A percentile compares a stretch with the other conserved stretches of the same genome.
phyloP scores from a whole-genome alignment of 2,888 invertebrate genomes.

The Folsomia candida region DNA sequence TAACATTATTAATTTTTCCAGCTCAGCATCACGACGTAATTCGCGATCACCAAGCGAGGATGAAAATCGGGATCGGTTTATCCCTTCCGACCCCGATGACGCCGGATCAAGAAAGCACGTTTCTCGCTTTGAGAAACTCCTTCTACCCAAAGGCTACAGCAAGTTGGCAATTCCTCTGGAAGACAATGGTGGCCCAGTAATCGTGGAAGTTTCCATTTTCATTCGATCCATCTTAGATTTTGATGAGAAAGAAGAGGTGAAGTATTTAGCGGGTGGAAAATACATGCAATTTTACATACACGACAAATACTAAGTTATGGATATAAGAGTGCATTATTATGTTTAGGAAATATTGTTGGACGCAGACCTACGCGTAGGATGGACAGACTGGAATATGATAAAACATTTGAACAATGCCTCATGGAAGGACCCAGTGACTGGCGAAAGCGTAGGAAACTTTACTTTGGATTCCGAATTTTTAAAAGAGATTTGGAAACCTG shows the following conservation, averaged over 20 bases:
- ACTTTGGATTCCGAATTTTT: not conserved
- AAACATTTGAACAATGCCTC: not conserved
- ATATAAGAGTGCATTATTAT: too few relatives aligned
- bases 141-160: not conserved
- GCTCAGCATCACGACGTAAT: too few relatives aligned
- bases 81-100: too few relatives aligned
- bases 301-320: too few relatives aligned
- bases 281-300: not conserved
- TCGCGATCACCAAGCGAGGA: too few relatives aligned
- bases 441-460: too few relatives aligned
- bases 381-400: not conserved
- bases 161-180: not conserved
- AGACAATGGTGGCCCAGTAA: not conserved
- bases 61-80: too few relatives aligned
- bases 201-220: not conserved
- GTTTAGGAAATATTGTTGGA: not conserved
- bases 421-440: not conserved
- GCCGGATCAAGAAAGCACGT: too few relatives aligned
- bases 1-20: too few relatives aligned
- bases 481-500: not conserved
- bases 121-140: too few relatives aligned
- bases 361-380: not conserved
- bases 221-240: not conserved
- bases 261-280: not conserved
- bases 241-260: not conserved